Evolutionary conservation across 1,140 invertebrate genomes (phyloP).

Genomic region (Drosophila yakuba): DNA sequence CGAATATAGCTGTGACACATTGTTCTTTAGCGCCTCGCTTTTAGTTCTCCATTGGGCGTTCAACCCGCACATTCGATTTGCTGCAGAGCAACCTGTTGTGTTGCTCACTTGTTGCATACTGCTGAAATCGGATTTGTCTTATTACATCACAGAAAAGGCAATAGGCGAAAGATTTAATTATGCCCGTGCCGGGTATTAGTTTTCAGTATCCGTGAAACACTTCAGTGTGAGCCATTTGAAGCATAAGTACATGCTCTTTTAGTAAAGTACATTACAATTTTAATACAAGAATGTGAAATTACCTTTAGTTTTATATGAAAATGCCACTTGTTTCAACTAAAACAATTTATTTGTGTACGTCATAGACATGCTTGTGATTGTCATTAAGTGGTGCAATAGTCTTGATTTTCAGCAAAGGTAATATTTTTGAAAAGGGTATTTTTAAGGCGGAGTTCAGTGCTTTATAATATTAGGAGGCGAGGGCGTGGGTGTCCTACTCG

Average conservation of each 20-base stretch:
- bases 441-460: neutral
- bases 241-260: slow-evolving; percentile 15
- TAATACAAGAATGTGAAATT: too few species aligned
- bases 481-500: slow-evolving; percentile 48
- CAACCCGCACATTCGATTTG: slow-evolving; percentile 65
- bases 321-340: too few species aligned
- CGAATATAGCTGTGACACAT: slow-evolving; percentile 58
- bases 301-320: too few species aligned
- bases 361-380: too few species aligned
- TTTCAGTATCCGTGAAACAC: slow-evolving; percentile 19
- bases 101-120: slow-evolving; percentile 46
- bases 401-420: neutral
- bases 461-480: slow-evolving; percentile 15
- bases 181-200: slow-evolving; percentile 67
- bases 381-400: too few species aligned
- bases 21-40: slow-evolving; percentile 67
- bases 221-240: neutral
- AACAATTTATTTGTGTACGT: too few species aligned
- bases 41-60: slow-evolving; percentile 64
- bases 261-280: neutral
- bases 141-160: slow-evolving; percentile 69
- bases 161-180: slow-evolving; percentile 73
- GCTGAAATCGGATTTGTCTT: slow-evolving; percentile 70
- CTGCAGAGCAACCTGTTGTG: slow-evolving; percentile 54
- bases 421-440: slow-evolving; percentile 21